phyloP scores from a whole-genome alignment of 2,888 invertebrate species.

The Cotesia congregata region DNA sequence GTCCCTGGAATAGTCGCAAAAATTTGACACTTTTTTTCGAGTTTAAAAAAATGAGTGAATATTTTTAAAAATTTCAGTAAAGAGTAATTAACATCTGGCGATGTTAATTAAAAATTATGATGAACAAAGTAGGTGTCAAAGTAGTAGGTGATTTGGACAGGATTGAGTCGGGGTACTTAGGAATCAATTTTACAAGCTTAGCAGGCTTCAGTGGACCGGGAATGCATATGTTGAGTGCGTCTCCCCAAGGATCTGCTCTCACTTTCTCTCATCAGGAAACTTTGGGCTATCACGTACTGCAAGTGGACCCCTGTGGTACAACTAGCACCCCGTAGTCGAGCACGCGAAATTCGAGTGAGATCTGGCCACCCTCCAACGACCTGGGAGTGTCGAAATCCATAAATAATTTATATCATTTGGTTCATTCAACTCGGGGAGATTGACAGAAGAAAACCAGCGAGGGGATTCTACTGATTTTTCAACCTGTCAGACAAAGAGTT shows the following conservation, averaged over 20 bases:
- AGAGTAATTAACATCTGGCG: neutral
- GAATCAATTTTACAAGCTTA: slow-evolving; percentile 66
- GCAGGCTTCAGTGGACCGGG: slow-evolving; percentile 49
- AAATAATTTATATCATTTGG: slow-evolving; percentile 71
- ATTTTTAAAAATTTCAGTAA: neutral
- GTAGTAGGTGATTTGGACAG: slow-evolving; percentile 53
- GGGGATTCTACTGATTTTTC: slow-evolving; percentile 56
- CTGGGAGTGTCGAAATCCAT: slow-evolving; percentile 68
- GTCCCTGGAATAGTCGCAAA: slow-evolving; percentile 27
- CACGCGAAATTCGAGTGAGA: slow-evolving; percentile 40
- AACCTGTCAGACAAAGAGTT: neutral
- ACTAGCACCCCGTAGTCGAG: slow-evolving; percentile 53
- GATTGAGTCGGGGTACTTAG: slow-evolving; percentile 64
- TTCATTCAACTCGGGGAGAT: slow-evolving; percentile 59
- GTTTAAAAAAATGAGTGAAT: too few species aligned
- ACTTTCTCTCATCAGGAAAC: neutral
- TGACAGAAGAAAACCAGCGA: slow-evolving; percentile 27
- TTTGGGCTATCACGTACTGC: slow-evolving; percentile 46
- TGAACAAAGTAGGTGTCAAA: slow-evolving; percentile 61
- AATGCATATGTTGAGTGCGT: slow-evolving; percentile 67
- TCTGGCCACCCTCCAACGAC: slow-evolving; percentile 47
- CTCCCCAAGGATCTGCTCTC: slow-evolving; percentile 58
- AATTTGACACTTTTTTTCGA: slow-evolving; percentile 21
- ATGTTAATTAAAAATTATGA: neutral
- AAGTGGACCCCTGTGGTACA: slow-evolving; percentile 66